A percentile compares a stretch with the other conserved stretches of the same genome.
These are phyloP conservation scores for Eumacrocentrus americanus DNA, from an alignment of 2,888 invertebrate species.

Conservation along the genomic window DNA sequence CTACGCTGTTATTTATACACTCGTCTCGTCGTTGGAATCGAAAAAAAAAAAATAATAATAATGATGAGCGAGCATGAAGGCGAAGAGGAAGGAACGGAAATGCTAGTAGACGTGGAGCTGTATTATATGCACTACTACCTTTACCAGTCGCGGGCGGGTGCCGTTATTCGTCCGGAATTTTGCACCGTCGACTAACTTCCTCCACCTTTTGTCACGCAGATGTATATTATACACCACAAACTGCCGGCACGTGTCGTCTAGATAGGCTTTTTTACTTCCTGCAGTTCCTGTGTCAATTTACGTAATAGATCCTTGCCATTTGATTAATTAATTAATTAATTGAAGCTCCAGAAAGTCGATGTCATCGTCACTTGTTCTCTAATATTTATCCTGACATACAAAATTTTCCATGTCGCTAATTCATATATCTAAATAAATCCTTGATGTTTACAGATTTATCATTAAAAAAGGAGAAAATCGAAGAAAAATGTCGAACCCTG, in stretches of 20 bases:
- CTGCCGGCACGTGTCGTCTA: constrained; percentile 13
- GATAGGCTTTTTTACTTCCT: not conserved
- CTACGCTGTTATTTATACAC: not conserved
- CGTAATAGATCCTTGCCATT: not conserved
- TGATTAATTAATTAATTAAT: too few species aligned
- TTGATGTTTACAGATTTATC: too few species aligned
- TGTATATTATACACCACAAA: not conserved
- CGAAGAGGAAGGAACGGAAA: constrained; percentile 33
- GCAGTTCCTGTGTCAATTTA: not conserved
- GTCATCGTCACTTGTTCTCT: too few species aligned
- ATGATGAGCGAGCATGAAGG: not conserved
- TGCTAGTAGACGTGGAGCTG: constrained; percentile 20
- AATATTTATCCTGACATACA: too few species aligned
- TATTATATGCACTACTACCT: constrained; percentile 18
- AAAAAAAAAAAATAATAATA: not conserved
- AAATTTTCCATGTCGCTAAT: too few species aligned
- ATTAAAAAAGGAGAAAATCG: constrained; percentile 30
- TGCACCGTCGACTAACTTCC: constrained; percentile 32
- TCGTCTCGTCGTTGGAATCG: not conserved
- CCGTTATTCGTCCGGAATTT: constrained; percentile 45
- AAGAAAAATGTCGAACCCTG: constrained; percentile 65
- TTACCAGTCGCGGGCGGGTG: constrained; percentile 24
- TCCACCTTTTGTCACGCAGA: not conserved
- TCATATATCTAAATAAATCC: too few species aligned
- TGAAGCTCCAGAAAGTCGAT: too few species aligned